Percentiles rank a stretch among this genome's conserved stretches.
Conservation (phyloP, 2,888 invertebrate species). For the Thymelicus sylvestris region DNA sequence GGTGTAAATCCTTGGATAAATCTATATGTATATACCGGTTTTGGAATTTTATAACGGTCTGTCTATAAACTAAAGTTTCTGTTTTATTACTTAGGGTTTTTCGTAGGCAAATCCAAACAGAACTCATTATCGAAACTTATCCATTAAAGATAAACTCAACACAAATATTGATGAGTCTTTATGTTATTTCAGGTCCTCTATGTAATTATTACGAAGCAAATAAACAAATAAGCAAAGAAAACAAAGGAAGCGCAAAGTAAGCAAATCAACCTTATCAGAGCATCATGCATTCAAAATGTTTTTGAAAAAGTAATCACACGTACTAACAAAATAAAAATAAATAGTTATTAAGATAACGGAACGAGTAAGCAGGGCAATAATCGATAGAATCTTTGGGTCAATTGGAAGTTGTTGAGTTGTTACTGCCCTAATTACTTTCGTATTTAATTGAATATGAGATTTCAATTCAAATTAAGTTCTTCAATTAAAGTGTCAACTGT, state of each 20-base stretch:
- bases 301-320: constrained; percentile 24
- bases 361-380: constrained; percentile 54
- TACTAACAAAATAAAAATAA: constrained; percentile 27
- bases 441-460: constrained; percentile 72
- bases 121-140: no score
- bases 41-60: constrained; percentile 42
- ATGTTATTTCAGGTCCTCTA: no score
- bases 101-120: background rate
- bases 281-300: constrained; percentile 14
- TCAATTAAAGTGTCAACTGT: constrained; percentile 67
- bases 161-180: no score
- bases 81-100: background rate
- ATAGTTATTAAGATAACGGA: constrained; percentile 45
- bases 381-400: constrained; percentile 60
- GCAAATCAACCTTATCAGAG: constrained; percentile 26
- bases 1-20: constrained; percentile 66
- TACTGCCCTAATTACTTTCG: constrained; percentile 63
- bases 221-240: background rate
- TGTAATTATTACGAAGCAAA: background rate
- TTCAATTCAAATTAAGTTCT: constrained; percentile 71
- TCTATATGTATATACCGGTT: constrained; percentile 45
- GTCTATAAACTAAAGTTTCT: background rate
- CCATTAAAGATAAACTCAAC: no score
- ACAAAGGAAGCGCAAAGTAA: background rate
- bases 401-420: constrained; percentile 53